These are phyloP conservation scores for Tipula unca DNA, from an alignment of 2,888 invertebrate species.

Conservation along the genomic window DNA sequence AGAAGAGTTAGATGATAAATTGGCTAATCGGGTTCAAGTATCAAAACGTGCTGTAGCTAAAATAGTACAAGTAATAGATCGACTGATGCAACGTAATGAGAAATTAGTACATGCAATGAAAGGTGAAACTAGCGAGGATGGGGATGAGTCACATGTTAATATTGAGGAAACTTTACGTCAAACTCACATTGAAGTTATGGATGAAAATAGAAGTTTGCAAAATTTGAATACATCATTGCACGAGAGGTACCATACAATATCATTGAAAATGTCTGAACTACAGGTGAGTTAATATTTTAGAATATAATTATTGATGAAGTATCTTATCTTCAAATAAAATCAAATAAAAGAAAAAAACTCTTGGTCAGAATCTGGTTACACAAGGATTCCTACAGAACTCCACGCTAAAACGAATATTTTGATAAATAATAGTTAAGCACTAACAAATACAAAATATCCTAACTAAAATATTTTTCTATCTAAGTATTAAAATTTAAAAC, in stretches of 20 bases:
- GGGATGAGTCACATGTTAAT: conserved; percentile 26
- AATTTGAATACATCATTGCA: conserved; percentile 83
- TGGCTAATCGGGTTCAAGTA: conserved; percentile 92
- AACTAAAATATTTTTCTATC: no score
- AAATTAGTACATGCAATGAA: conserved; percentile 85
- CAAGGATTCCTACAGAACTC: no score
- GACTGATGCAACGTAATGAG: conserved; percentile 90
- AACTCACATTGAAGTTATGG: conserved; percentile 78
- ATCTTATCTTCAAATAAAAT: no score
- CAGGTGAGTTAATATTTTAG: conserved; percentile 50
- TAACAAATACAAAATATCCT: no score
- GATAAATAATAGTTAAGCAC: no score
- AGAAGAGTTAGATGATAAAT: conserved; percentile 90
- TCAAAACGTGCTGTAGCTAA: conserved; percentile 95
- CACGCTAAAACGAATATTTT: no score
- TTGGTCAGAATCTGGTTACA: no score
- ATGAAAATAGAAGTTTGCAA: conserved; percentile 87
- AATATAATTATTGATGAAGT: no score
- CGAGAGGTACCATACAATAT: conserved; percentile 87
- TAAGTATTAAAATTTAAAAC: no score
- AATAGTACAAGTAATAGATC: conserved; percentile 92
- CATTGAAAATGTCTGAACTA: conserved; percentile 77
- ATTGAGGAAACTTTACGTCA: conserved; percentile 78
- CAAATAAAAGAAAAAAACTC: no score
- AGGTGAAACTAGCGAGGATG: conserved; percentile 40